A percentile compares a stretch with the other conserved stretches of the same genome.
Evolutionary conservation across 1,140 invertebrate genomes (phyloP).

Genomic region (Apis dorsata): DNA sequence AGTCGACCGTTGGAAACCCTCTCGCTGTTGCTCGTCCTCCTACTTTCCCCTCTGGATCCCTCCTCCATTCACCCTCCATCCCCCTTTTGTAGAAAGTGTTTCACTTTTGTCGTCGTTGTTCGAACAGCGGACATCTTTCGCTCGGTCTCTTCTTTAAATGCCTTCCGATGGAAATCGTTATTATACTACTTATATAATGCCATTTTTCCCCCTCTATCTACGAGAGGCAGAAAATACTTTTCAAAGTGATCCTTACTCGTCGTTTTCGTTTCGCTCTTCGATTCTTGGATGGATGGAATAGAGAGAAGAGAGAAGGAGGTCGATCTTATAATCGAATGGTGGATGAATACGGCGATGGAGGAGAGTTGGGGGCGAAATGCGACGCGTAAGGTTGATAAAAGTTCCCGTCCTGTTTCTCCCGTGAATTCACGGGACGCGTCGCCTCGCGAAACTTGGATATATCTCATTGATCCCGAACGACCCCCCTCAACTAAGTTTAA

Average conservation of each 20-base stretch:
- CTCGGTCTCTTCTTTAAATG: conserved; percentile 50
- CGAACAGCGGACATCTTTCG: conserved; percentile 49
- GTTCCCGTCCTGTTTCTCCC: not conserved
- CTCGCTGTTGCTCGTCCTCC: not conserved
- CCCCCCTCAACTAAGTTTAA: not conserved
- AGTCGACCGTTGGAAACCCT: conserved; percentile 61
- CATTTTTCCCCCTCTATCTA: conserved; percentile 7
- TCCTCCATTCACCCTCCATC: conserved; percentile 25
- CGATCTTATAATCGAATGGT: conserved; percentile 16
- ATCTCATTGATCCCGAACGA: not conserved
- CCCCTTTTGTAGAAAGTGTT: conserved; percentile 18
- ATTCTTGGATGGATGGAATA: not conserved
- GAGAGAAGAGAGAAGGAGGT: not conserved
- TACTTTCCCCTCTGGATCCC: not conserved
- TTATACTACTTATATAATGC: conserved; percentile 36
- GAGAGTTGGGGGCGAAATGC: not conserved
- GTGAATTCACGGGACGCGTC: not conserved
- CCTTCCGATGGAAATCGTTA: conserved; percentile 58
- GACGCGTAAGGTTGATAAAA: not conserved
- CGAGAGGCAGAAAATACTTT: conserved; percentile 18
- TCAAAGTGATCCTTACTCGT: conserved; percentile 27
- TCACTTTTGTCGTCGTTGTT: conserved; percentile 23
- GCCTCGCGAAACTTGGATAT: not conserved
- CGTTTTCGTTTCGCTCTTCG: conserved; percentile 1
- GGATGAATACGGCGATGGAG: too few species aligned